Conservation (phyloP, 1,140 invertebrate genomes). For the Leptopilina clavipes region DNA sequence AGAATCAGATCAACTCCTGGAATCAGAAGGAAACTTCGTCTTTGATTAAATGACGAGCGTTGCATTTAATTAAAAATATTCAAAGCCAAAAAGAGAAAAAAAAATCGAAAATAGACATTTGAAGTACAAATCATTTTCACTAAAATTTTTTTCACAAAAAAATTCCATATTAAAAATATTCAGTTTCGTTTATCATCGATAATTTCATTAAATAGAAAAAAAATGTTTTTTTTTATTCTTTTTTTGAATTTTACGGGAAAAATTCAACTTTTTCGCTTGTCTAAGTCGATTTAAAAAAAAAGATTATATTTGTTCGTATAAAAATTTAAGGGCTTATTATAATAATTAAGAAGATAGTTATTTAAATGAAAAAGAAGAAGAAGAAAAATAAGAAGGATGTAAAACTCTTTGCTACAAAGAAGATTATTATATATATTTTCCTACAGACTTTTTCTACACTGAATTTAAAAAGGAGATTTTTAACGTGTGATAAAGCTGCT, state of each 20-base stretch:
- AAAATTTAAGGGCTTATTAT: background rate
- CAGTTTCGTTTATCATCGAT: background rate
- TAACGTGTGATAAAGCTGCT: conserved; percentile 25
- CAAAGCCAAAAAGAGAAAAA: background rate
- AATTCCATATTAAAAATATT: background rate
- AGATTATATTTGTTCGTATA: background rate
- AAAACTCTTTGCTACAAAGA: background rate
- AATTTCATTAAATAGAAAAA: background rate
- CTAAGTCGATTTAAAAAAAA: background rate
- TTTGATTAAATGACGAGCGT: background rate
- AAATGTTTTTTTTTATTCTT: no score
- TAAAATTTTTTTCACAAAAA: background rate
- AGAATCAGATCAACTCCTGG: background rate
- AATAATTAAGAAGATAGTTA: background rate
- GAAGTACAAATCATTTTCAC: conserved; percentile 11
- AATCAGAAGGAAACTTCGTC: conserved; percentile 13
- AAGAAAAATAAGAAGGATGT: background rate
- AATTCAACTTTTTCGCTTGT: background rate
- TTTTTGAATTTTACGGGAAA: background rate
- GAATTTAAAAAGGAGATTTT: conserved; percentile 6
- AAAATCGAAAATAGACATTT: background rate
- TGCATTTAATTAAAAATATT: background rate
- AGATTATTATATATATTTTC: conserved; percentile 25
- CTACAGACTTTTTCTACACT: conserved; percentile 26
- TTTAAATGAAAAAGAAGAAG: no score